A percentile compares a stretch with the other conserved stretches of the same genome.
Conservation (phyloP, 2,113 vertebrate genomes). For the Orthonyx spaldingii region DNA sequence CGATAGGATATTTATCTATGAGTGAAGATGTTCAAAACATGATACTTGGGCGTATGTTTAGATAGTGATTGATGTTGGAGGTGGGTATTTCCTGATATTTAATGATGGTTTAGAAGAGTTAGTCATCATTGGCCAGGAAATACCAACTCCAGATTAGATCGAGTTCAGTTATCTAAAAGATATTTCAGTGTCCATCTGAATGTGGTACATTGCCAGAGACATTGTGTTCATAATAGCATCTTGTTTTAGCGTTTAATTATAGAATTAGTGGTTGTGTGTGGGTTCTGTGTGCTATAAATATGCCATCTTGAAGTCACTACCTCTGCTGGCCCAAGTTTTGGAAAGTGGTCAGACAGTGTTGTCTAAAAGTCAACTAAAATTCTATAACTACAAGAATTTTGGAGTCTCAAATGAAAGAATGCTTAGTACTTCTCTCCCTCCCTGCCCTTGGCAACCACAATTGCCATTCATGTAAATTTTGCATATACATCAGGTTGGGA, state of each 20-base stretch:
- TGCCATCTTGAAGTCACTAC: not conserved
- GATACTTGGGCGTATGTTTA: not conserved
- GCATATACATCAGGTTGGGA: not conserved
- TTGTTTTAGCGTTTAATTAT: slow-evolving; percentile 24
- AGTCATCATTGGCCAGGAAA: slow-evolving; percentile 48
- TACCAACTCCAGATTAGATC: not conserved
- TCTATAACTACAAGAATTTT: not conserved
- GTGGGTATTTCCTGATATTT: slow-evolving; percentile 31
- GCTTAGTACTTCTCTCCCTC: not conserved
- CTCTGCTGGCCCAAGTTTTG: not conserved
- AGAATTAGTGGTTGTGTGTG: not conserved
- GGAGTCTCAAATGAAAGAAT: not conserved
- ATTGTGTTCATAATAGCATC: not conserved
- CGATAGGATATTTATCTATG: not conserved
- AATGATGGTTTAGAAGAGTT: not conserved
- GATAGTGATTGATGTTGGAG: not conserved
- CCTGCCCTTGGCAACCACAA: not conserved
- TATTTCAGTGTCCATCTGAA: slow-evolving; percentile 4
- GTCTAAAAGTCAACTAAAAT: not conserved
- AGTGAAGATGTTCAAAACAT: not conserved
- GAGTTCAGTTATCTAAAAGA: slow-evolving; percentile 8
- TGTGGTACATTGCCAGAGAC: not conserved
- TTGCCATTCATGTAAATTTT: not conserved
- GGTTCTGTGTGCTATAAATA: not conserved
- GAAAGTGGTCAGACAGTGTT: not conserved